Conservation (phyloP, 2,888 invertebrate species). For the Chloroclystis v-ata region DNA sequence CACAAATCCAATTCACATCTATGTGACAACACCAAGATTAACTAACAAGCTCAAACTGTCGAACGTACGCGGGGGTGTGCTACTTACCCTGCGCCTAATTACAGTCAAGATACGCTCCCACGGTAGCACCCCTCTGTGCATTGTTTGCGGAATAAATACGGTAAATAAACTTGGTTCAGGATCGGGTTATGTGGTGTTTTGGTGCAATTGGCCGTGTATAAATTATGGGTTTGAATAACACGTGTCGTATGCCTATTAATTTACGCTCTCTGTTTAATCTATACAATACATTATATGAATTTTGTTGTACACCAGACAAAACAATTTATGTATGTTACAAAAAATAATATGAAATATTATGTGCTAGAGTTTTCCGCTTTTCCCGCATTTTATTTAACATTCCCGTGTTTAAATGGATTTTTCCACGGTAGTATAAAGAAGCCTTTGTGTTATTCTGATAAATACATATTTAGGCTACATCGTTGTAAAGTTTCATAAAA, state of each 20-base stretch:
- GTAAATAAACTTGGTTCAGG: slow-evolving; percentile 42
- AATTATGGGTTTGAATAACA: slow-evolving; percentile 12
- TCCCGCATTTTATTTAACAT: no score
- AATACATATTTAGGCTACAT: no score
- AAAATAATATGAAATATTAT: no score
- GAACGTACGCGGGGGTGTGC: slow-evolving; percentile 33
- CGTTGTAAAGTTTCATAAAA: no score
- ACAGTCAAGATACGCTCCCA: slow-evolving; percentile 57
- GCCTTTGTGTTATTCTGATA: no score
- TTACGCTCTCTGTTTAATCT: slow-evolving; percentile 13
- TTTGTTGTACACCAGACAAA: no score
- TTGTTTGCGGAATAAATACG: slow-evolving; percentile 47
- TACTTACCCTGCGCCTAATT: slow-evolving; percentile 55
- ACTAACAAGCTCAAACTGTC: slow-evolving; percentile 31
- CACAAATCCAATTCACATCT: slow-evolving; percentile 4
- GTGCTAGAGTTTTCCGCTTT: no score
- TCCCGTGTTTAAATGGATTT: no score
- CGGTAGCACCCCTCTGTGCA: slow-evolving; percentile 41
- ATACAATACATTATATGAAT: no score
- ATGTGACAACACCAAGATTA: slow-evolving; percentile 9
- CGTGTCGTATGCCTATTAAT: slow-evolving; percentile 10
- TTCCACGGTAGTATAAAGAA: no score
- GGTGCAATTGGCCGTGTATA: slow-evolving; percentile 26
- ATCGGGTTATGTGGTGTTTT: slow-evolving; percentile 29
- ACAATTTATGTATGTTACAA: no score